Percentiles rank a stretch among this genome's conserved stretches.
These are phyloP conservation scores for Deilephila elpenor DNA, from an alignment of 2,888 invertebrate species.

Conservation along the genomic window DNA sequence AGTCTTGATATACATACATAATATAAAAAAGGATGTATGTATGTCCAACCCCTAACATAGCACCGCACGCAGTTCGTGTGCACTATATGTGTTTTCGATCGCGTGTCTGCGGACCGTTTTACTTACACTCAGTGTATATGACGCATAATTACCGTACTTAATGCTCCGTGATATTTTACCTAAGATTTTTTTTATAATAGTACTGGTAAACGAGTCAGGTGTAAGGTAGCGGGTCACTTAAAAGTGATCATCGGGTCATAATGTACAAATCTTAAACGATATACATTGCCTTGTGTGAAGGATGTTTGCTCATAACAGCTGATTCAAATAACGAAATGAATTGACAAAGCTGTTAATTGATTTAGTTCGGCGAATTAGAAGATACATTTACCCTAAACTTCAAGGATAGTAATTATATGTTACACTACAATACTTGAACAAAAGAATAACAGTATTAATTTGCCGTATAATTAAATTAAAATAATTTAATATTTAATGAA, in stretches of 20 bases:
- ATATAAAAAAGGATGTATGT: not conserved
- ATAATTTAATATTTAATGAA: too few species aligned
- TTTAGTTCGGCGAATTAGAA: too few species aligned
- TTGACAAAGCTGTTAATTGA: too few species aligned
- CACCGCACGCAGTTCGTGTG: not conserved
- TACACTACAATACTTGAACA: too few species aligned
- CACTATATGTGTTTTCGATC: slow-evolving; percentile 5
- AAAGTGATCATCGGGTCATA: not conserved
- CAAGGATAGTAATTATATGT: too few species aligned
- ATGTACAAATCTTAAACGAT: not conserved
- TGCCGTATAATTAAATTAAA: too few species aligned
- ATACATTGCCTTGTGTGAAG: too few species aligned
- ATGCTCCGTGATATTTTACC: not conserved
- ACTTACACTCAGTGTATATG: slow-evolving; percentile 3
- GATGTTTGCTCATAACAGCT: too few species aligned
- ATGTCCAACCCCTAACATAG: slow-evolving; percentile 5
- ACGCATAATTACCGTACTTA: slow-evolving; percentile 7
- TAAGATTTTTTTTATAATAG: not conserved
- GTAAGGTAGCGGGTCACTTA: not conserved
- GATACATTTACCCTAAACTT: too few species aligned
- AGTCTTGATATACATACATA: too few species aligned
- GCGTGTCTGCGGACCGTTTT: slow-evolving; percentile 1
- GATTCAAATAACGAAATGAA: too few species aligned
- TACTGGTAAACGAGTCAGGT: not conserved
- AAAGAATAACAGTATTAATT: too few species aligned